A percentile compares a stretch with the other conserved stretches of the same genome.
Evolutionary conservation across 2,888 invertebrate species (phyloP).

Genomic region (Acrobeloides nanus): DNA sequence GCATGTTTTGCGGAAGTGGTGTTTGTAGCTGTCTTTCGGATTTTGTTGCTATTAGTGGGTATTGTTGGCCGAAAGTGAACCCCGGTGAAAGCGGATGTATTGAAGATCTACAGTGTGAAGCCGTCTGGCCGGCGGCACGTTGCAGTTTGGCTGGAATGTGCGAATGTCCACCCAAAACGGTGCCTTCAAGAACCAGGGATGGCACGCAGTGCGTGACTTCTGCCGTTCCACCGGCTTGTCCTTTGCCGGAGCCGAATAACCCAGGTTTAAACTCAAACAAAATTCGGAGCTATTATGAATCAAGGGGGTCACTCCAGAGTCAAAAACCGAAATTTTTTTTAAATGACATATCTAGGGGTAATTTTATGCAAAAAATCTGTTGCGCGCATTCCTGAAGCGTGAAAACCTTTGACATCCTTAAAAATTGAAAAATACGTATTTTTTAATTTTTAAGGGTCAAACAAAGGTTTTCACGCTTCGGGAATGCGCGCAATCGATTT

Average conservation of each 20-base stretch:
- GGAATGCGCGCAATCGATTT: no score
- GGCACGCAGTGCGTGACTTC: conserved; percentile 44
- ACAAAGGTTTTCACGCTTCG: no score
- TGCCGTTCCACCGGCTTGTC: conserved; percentile 42
- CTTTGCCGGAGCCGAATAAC: conserved; percentile 42
- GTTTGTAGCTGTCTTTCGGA: conserved; percentile 42
- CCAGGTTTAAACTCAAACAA: no score
- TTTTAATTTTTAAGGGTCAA: no score
- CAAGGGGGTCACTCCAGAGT: no score
- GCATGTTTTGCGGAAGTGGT: conserved; percentile 50
- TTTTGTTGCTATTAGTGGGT: conserved; percentile 44
- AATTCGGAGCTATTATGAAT: no score
- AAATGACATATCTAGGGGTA: no score
- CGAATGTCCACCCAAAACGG: conserved; percentile 43
- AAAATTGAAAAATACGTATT: no score
- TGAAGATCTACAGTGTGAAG: conserved; percentile 44
- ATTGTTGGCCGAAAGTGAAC: conserved; percentile 50
- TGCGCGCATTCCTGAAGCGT: no score
- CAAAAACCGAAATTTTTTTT: no score
- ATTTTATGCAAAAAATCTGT: no score
- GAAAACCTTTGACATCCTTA: no score
- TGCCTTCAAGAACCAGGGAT: conserved; percentile 31
- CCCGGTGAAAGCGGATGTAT: conserved; percentile 49
- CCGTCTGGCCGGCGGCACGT: conserved; percentile 46
- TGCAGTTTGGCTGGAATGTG: conserved; percentile 41